A percentile compares a stretch with the other conserved stretches of the same genome.
phyloP scores from a whole-genome alignment of 2,888 invertebrate species.

The Nomada ruficornis region DNA sequence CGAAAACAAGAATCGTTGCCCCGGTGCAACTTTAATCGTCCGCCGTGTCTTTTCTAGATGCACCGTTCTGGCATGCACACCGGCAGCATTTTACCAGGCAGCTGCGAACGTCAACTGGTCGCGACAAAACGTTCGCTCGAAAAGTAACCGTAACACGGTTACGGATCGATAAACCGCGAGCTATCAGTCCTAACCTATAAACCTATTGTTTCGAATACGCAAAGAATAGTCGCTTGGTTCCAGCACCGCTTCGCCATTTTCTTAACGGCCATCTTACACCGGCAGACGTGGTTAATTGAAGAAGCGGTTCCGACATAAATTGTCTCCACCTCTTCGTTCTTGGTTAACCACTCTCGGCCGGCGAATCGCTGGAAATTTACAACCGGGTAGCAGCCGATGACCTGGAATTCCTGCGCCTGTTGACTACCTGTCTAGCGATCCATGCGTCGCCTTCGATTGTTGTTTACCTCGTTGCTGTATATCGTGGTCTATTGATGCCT shows the following conservation, averaged over 20 bases:
- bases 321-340: neutral
- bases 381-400: neutral
- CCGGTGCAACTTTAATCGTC: slow-evolving; percentile 41
- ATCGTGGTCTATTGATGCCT: neutral
- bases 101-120: slow-evolving; percentile 18
- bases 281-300: slow-evolving; percentile 3
- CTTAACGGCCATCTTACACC: slow-evolving; percentile 16
- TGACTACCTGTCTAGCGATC: neutral
- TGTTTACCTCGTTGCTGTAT: neutral
- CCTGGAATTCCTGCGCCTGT: neutral
- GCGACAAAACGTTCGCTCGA: slow-evolving; percentile 46
- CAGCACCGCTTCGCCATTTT: slow-evolving; percentile 13
- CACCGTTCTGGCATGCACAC: neutral
- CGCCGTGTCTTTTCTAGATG: slow-evolving; percentile 10
- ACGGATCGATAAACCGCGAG: slow-evolving; percentile 50
- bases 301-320: neutral
- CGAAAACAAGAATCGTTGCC: neutral
- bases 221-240: neutral
- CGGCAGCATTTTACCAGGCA: neutral
- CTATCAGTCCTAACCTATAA: slow-evolving; percentile 42
- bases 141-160: slow-evolving; percentile 42
- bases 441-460: neutral
- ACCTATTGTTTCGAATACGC: slow-evolving; percentile 23
- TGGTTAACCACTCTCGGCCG: neutral
- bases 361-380: slow-evolving; percentile 8